These are phyloP conservation scores for Alaudala cheleensis DNA, from an alignment of 2,113 vertebrate genomes.

Conservation along the genomic window DNA sequence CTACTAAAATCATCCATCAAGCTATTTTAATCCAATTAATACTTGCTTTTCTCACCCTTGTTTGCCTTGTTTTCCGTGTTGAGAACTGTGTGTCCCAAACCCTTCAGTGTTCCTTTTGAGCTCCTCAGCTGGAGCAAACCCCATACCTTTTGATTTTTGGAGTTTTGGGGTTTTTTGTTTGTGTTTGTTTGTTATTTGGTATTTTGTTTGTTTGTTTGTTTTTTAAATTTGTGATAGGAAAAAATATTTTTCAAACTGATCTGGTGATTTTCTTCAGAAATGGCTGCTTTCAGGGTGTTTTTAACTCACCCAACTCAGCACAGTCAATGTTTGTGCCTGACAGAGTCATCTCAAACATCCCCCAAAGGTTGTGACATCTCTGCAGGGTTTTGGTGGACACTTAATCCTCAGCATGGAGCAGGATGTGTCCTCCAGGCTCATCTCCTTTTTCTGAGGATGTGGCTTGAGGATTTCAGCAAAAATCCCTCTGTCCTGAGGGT, in stretches of 20 bases:
- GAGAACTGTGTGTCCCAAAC: not conserved
- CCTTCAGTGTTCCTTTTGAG: not conserved
- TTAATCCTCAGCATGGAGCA: not conserved
- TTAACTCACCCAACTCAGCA: accelerated
- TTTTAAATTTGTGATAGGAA: not conserved
- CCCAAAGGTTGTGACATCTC: not conserved
- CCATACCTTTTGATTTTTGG: not conserved
- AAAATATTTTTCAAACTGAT: not conserved
- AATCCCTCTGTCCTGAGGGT: not conserved
- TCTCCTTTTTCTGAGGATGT: not conserved
- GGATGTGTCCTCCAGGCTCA: not conserved
- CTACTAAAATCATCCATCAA: not conserved
- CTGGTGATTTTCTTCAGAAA: not conserved
- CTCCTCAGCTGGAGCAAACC: not conserved
- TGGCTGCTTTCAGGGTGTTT: not conserved
- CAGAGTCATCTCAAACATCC: not conserved
- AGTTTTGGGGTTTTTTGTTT: not conserved
- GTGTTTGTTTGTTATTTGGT: not conserved
- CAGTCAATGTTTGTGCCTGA: not conserved
- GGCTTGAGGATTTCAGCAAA: not conserved
- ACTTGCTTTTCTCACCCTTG: not conserved
- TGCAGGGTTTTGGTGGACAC: not conserved
- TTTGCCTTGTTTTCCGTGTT: not conserved
- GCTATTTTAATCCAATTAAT: not conserved
- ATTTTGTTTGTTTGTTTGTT: not conserved